phyloP scores from a whole-genome alignment of 1,140 invertebrate species.

The Elymnias hypermnestra region DNA sequence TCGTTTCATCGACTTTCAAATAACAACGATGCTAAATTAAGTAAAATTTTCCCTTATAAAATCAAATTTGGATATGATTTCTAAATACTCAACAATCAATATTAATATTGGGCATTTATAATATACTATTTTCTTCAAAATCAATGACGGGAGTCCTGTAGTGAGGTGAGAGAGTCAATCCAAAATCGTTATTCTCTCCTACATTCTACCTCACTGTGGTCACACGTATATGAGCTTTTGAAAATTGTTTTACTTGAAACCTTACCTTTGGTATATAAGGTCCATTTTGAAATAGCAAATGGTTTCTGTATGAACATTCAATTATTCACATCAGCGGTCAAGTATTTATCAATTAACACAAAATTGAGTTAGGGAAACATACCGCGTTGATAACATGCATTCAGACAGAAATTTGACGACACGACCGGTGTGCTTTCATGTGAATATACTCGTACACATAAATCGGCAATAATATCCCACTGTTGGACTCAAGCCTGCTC shows the following conservation, averaged over 20 bases:
- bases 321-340: slow-evolving; percentile 64
- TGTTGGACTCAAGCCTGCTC: too few species aligned
- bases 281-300: not conserved
- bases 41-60: too few species aligned
- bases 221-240: not conserved
- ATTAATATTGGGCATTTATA: too few species aligned
- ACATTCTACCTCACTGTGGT: slow-evolving; percentile 3
- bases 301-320: slow-evolving; percentile 59
- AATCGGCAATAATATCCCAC: too few species aligned
- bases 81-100: too few species aligned
- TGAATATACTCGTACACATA: too few species aligned
- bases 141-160: too few species aligned
- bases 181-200: not conserved
- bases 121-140: too few species aligned
- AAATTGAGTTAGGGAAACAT: slow-evolving; percentile 39
- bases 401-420: slow-evolving; percentile 12
- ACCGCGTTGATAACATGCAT: slow-evolving; percentile 40
- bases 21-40: too few species aligned
- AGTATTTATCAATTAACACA: slow-evolving; percentile 70
- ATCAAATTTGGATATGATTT: too few species aligned
- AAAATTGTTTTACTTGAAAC: not conserved
- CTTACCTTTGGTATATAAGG: not conserved
- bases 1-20: too few species aligned
- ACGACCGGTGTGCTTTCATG: not conserved
- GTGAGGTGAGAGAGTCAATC: too few species aligned